A percentile compares a stretch with the other conserved stretches of the same genome.
phyloP scores from a whole-genome alignment of 2,113 vertebrate species.

The Octodon degus region DNA sequence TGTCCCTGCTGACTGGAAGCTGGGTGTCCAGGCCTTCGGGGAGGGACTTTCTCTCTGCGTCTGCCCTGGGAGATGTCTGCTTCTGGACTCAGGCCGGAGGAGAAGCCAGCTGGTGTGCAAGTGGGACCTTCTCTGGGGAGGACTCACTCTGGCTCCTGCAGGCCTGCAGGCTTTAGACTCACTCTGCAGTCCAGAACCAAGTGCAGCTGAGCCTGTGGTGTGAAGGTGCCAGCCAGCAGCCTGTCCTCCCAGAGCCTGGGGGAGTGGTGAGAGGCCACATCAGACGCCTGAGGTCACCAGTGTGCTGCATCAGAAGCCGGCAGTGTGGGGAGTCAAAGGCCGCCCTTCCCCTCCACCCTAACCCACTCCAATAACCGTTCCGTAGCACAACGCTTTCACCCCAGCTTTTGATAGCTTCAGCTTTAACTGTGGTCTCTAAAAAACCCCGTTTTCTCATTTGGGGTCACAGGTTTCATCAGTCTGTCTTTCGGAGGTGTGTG shows the following conservation, averaged over 20 bases:
- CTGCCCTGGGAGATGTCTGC: neutral
- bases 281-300: neutral
- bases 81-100: neutral
- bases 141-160: neutral
- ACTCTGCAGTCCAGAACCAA: neutral
- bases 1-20: neutral
- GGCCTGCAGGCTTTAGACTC: neutral
- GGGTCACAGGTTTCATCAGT: neutral
- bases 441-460: neutral
- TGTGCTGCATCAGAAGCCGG: neutral
- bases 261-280: neutral
- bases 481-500: neutral
- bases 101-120: neutral
- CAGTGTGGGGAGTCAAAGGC: conserved; percentile 26
- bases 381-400: neutral
- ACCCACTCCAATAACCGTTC: neutral
- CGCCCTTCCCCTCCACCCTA: conserved; percentile 57
- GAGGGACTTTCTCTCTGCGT: neutral
- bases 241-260: neutral
- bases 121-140: neutral
- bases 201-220: neutral
- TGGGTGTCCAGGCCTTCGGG: fast-evolving
- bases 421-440: neutral
- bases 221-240: neutral
- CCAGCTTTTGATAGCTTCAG: neutral